Base-by-base conservation (phyloP, 2,113 vertebrate genomes). In the Asarcornis scutulata region DNA sequence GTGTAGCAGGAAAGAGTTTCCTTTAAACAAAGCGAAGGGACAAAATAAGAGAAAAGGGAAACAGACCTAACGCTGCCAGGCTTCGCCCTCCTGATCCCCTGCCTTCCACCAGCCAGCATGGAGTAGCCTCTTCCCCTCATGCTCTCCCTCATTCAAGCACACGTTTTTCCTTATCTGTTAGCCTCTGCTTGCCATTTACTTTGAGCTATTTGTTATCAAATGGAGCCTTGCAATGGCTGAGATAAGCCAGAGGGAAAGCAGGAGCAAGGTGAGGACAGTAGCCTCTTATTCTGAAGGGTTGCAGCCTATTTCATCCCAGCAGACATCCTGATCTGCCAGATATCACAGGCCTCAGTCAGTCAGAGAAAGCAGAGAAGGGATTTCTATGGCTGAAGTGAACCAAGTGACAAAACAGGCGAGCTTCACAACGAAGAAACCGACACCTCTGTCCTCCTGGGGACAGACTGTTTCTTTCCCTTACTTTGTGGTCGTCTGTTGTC, bases 221-320 rank as follows among this genome's bases (percentile, higher is more conserved):
- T 1, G 0, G n/a, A 85, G 46, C 12, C 32, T 67, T 1, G 0
- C 0, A 0, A 55, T 44, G 16, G 21, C 34, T 68, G 17, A 66
- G 12, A 58, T 26, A 67, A 94, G 38, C 11, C 71, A 82, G 48
- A 71, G 25, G 16, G 38, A 85, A 91, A 82, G 52, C 26, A 59
- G 21, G n/a, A 72, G 9, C 26, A 36, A n/a, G 32, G 4, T n/a
- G 74, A 78, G 18, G 23, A 81, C 46, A 32, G 9, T 15, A 78
- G 55, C 31, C 77, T 6, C 36, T 48, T 7, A 31, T n/a, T 58
- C 69, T 67, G 46, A 63, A 84, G 44, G 14, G 36, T 38, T 18
- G 2, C 27, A 74, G 56, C 15, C 42, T 9, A 1, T n/a, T 94
- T 58, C 50, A 59, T 20, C 9, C 7, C 25, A 26, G 77, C 29